A percentile compares a stretch with the other conserved stretches of the same genome.
Evolutionary conservation across 2,797 vertebrate species (phyloP).

Genomic region (Pempheris klunzingeri): DNA sequence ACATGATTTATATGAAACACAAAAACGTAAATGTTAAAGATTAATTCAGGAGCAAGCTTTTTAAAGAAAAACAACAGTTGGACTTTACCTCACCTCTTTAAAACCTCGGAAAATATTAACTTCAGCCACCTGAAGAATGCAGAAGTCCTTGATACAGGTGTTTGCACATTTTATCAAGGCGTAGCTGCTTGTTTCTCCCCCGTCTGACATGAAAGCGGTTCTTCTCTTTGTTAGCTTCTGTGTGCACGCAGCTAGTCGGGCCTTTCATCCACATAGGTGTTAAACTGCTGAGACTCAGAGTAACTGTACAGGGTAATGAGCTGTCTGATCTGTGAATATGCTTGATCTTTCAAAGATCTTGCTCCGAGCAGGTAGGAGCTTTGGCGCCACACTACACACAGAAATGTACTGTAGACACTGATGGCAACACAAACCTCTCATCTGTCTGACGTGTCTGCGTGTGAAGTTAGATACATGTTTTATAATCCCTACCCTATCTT

Average conservation of each 20-base stretch:
- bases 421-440: neutral
- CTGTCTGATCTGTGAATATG: conserved; percentile 48
- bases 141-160: conserved; percentile 6
- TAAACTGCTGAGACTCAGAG: conserved; percentile 22
- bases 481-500: conserved; percentile 5
- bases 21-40: conserved; percentile 58
- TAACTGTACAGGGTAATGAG: conserved; percentile 31
- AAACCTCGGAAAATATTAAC: conserved; percentile 70
- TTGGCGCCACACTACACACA: conserved; percentile 14
- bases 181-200: conserved; percentile 26
- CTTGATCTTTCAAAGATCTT: conserved; percentile 54
- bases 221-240: conserved; percentile 29
- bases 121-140: conserved; percentile 11
- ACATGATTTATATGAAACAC: conserved; percentile 4
- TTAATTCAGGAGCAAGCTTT: conserved; percentile 38
- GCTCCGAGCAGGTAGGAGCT: conserved; percentile 27
- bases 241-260: neutral
- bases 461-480: neutral
- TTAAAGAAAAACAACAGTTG: conserved; percentile 39
- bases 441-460: neutral
- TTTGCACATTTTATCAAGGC: conserved; percentile 36
- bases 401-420: neutral
- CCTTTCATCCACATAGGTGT: conserved; percentile 58
- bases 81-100: conserved; percentile 60
- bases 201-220: conserved; percentile 42